Evolutionary conservation across 2,113 vertebrate species (phyloP), one percentile per base, ranked within the genome.

Genomic region (Lutjanus erythropterus): DNA sequence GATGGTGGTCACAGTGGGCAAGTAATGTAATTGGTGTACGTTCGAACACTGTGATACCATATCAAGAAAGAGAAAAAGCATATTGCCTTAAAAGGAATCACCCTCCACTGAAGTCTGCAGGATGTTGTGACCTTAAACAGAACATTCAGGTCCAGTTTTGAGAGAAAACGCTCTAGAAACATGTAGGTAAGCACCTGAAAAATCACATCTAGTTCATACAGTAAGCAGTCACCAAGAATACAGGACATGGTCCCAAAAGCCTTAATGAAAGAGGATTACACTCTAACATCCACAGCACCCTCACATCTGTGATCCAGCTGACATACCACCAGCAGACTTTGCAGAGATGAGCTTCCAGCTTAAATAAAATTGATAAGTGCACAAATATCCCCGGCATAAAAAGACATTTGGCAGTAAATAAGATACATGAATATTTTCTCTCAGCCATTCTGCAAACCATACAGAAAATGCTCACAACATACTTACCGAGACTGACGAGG

Each of bases 401-500:
- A 79, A 85, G 79, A 83, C 77, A 86, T 78, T 88, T 47, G 31
- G 80, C 81, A 86, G 90, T 88, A 90, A 93, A 92, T 89, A 90
- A 86, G 88, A 88, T 61, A 84, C 83, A 80, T 74, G 85, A 66
- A 81, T 89, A 88, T 85, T 90, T 86, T 81, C 83, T 83, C 82
- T 84, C 88, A 72, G 74, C 78, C 84, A 72, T 87, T 92, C 81
- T 85, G 81, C 86, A 79, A 88, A 90, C 84, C 74, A 71, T 81
- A 86, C 80, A 90, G 86, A 84, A 87, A 88, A 87, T 69, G 81
- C 80, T 71, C 87, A 89, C 83, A 86, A 91, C 80, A 90, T 92
- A 88, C 92, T 93, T 92, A 90, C 90, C 68, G 87, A 91, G 92
- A 93, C 84, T 80, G 84, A 91, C 78, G 88, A 91, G 87, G 80